phyloP scores from a whole-genome alignment of 53 echinoderm and acorn worm genomes.

The Pentamera pediparva region DNA sequence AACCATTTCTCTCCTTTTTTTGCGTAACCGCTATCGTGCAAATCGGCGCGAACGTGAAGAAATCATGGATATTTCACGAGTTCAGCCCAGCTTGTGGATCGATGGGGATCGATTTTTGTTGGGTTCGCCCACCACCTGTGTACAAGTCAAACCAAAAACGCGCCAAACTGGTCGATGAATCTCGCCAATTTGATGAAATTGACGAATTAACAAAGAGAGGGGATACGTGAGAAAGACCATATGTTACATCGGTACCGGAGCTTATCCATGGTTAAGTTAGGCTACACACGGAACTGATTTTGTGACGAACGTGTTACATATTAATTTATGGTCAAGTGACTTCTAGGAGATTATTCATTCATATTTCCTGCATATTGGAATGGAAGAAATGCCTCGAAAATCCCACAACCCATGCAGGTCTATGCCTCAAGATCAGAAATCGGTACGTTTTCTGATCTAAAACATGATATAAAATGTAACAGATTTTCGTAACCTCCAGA shows the following conservation, averaged over 20 bases:
- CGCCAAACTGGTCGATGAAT: constrained; percentile 6
- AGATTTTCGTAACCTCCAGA: no score
- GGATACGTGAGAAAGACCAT: constrained; percentile 17
- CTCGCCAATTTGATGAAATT: background rate
- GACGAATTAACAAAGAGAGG: background rate
- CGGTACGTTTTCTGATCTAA: no score
- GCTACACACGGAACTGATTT: no score
- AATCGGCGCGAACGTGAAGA: background rate
- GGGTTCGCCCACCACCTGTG: constrained; percentile 8
- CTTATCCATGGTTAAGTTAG: background rate
- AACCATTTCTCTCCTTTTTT: no score
- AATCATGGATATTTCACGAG: background rate
- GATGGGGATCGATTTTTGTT: background rate
- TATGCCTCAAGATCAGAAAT: no score
- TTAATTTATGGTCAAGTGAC: no score
- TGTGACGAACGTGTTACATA: background rate
- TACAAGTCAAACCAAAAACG: constrained; percentile 12
- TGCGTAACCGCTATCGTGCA: no score
- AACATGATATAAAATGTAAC: no score
- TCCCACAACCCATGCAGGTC: no score
- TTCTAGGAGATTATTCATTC: no score
- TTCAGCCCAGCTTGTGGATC: background rate
- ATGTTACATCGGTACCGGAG: background rate
- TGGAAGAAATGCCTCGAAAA: no score
- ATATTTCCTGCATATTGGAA: no score